phyloP scores from a whole-genome alignment of 2,888 invertebrate species.

The Itoplectis maculator region DNA sequence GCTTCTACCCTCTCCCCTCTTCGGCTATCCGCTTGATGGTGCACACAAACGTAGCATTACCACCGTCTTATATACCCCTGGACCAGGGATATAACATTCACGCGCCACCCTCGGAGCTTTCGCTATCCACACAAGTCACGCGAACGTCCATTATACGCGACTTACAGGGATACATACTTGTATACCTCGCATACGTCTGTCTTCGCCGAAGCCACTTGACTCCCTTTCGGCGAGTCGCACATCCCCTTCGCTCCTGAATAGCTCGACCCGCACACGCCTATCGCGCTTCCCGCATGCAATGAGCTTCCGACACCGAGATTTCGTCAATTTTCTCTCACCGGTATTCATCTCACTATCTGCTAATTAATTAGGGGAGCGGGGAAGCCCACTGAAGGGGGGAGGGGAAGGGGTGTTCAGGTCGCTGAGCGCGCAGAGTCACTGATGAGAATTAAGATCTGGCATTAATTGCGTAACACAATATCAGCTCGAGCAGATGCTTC shows the following conservation, averaged over 20 bases:
- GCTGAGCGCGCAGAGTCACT: background rate
- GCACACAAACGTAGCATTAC: background rate
- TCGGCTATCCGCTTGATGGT: background rate
- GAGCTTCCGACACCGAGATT: too few species aligned
- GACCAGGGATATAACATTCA: too few species aligned
- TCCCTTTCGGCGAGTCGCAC: slow-evolving; percentile 25
- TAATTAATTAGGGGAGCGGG: too few species aligned
- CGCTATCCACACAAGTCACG: too few species aligned
- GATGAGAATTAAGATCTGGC: slow-evolving; percentile 6
- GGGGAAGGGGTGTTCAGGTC: too few species aligned
- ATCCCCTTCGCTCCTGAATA: slow-evolving; percentile 27
- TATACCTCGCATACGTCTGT: background rate
- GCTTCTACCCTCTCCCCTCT: background rate
- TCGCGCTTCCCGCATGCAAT: background rate
- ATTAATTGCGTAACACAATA: background rate
- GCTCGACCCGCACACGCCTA: background rate
- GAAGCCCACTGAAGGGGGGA: too few species aligned
- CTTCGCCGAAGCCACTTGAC: slow-evolving; percentile 23
- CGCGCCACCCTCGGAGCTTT: too few species aligned
- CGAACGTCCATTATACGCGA: too few species aligned
- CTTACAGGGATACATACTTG: background rate
- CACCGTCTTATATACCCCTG: too few species aligned
- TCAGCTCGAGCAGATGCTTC: background rate
- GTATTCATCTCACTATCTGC: slow-evolving; percentile 29
- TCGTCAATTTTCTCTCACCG: slow-evolving; percentile 35